These are phyloP conservation scores for Mallotus villosus DNA, from an alignment of 2,797 vertebrate genomes.

Conservation along the genomic window DNA sequence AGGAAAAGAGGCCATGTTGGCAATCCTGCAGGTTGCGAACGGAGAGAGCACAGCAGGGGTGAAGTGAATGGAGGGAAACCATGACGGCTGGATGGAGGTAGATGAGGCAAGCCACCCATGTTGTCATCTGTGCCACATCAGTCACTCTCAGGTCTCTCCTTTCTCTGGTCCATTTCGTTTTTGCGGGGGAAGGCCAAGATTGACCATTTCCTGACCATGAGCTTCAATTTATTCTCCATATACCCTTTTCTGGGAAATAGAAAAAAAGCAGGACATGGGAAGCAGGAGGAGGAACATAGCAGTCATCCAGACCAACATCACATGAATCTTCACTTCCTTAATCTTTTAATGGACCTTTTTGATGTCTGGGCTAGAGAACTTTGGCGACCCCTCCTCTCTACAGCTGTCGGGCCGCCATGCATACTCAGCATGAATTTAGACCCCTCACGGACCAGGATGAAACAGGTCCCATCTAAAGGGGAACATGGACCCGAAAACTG, in stretches of 20 bases:
- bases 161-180: constrained; percentile 26
- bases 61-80: constrained; percentile 4
- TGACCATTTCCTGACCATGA: constrained; percentile 29
- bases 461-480: too few relatives aligned
- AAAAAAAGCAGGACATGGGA: constrained; percentile 14
- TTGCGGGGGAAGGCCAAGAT: constrained; percentile 12
- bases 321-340: constrained; percentile 51
- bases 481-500: too few relatives aligned
- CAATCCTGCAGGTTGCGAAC: background rate
- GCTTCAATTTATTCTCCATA: constrained; percentile 27
- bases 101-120: constrained; percentile 28
- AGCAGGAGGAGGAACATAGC: constrained; percentile 22
- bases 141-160: constrained; percentile 36
- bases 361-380: constrained; percentile 50
- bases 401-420: constrained; percentile 37
- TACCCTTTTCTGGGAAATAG: constrained; percentile 12
- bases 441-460: constrained; percentile 28
- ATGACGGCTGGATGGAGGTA: constrained; percentile 29
- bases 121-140: constrained; percentile 41
- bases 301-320: constrained; percentile 32
- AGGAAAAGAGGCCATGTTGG: background rate
- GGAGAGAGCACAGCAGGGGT: background rate
- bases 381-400: constrained; percentile 44
- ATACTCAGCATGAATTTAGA: constrained; percentile 28
- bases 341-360: constrained; percentile 49